Base-by-base conservation (phyloP, 2,113 vertebrate species). In the Arvicanthis niloticus region DNA sequence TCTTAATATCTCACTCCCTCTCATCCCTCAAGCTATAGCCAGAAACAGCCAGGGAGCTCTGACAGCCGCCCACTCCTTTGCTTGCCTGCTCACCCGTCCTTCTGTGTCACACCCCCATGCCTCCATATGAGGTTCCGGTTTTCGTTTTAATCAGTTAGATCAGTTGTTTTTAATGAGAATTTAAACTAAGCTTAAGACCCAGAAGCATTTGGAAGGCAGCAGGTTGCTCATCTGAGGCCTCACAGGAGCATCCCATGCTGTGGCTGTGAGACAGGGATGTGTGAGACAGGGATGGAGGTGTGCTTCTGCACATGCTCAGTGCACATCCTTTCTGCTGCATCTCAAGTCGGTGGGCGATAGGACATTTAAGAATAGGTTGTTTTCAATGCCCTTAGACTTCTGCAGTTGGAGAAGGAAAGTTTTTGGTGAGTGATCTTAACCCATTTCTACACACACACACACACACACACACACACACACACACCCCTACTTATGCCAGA, bases 111-210 rank as follows among this genome's bases (percentile, higher is more conserved):
- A 2, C 12, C 93, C 81, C 53, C 19, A 21, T 16, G 16, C 82
- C 80, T 19, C 40, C 53, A 40, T 37, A 67, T 81, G 91, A 72
- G 42, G 62, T 77, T 90, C 72, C 60, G 72, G 95, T 85, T 96
- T 62, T 62, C 78, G 68, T 92, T 90, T 93, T 92, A 91, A 92
- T 96, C 84, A 67, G 67, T 91, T 93, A 88, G 45, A 88, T 94
- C 1, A 22, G 45, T 94, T 95, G 24, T 93, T 94, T 96, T 94
- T 77, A 88, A 96, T 91, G 70, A 67, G 89, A 88, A 88, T 93
- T 94, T 89, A 89, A 95, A 93, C 91, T 87, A 82, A 96, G 67
- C 76, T 67, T 5, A 67, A 90, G 78, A 72, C 53, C 5, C 4
- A 34, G n/a, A 84, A 72, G 72, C 42, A 11, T 42, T 68, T 37